Evolutionary conservation across 2,888 invertebrate genomes (phyloP), one percentile per base, ranked within the genome.

Genomic region (Yponomeuta cagnagella): DNA sequence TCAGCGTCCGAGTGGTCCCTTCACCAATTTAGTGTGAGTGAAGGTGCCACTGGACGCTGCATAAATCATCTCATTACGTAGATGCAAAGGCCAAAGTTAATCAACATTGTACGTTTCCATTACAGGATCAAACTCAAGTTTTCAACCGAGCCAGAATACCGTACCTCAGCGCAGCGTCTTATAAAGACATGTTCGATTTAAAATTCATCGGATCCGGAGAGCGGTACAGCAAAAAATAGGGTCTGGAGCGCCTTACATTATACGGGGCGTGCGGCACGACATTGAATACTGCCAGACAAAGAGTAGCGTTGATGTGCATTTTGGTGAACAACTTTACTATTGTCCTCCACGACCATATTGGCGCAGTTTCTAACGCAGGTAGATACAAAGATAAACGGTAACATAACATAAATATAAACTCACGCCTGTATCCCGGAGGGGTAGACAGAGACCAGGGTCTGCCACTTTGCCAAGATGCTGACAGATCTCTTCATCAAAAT

Each of bases 221-320:
- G 68, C 76, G 78, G 80, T 82, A 84, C 87, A 83, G 85, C 86
- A 90, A 91, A 90, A 92, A 92, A 90, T 89, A 87, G 88, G 88
- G 84, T 85, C 75, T 78, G 81, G 79, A 82, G 82, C 82, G 83
- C 82, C 75, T 52, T 64, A 79, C 87, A 91, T 90, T 87, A 91
- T 91, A 88, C 90, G 83, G 71, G 85, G 88, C 92, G 92, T 92
- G 91, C 90, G 72, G 85, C 91, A 91, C 91, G 92, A 90, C 77
- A 79, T 76, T 73, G 37, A 33, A 68, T 68, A 69, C 70, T 72
- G 74, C 69, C 70, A 69, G 67, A 10, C 30, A 52, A 30, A 58
- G 10, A 30, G 69, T 37, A 30, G 52, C 52, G 30, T 31, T 52
- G 52, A 69, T 52, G 67, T 67, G 30, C 52, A 58, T 58, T 58